phyloP scores from a whole-genome alignment of 2,797 vertebrate species.

The Poecilia gillii region DNA sequence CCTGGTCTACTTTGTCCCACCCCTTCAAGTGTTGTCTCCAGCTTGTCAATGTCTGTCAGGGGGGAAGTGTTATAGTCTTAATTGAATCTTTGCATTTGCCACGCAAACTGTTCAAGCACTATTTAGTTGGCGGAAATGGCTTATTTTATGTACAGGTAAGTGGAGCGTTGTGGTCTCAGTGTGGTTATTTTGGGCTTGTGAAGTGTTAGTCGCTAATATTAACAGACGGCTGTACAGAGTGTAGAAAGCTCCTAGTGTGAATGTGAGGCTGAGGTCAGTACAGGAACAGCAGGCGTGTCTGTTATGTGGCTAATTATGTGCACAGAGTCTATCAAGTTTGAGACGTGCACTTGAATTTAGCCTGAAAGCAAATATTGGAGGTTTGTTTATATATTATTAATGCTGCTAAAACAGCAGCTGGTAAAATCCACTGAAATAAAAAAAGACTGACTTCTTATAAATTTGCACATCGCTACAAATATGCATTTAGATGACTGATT shows the following conservation, averaged over 20 bases:
- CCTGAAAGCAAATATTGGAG: neutral
- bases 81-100: conserved; percentile 14
- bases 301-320: conserved; percentile 8
- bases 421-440: neutral
- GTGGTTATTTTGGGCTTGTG: neutral
- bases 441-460: neutral
- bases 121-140: neutral
- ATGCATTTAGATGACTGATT: neutral
- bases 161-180: neutral
- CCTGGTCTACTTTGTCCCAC: conserved; percentile 37
- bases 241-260: conserved; percentile 15
- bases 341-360: neutral
- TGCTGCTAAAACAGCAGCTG: neutral
- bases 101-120: neutral
- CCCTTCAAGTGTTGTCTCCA: conserved; percentile 28
- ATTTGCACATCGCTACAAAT: neutral
- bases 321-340: neutral
- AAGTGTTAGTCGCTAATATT: neutral
- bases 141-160: neutral
- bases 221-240: neutral
- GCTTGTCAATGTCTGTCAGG: conserved; percentile 23
- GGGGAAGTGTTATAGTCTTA: conserved; percentile 13
- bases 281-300: conserved; percentile 10
- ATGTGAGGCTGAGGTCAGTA: conserved; percentile 6
- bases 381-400: conserved; percentile 2